Evolutionary conservation across 2,888 invertebrate genomes (phyloP).

Genomic region (Drosophila eohydei): DNA sequence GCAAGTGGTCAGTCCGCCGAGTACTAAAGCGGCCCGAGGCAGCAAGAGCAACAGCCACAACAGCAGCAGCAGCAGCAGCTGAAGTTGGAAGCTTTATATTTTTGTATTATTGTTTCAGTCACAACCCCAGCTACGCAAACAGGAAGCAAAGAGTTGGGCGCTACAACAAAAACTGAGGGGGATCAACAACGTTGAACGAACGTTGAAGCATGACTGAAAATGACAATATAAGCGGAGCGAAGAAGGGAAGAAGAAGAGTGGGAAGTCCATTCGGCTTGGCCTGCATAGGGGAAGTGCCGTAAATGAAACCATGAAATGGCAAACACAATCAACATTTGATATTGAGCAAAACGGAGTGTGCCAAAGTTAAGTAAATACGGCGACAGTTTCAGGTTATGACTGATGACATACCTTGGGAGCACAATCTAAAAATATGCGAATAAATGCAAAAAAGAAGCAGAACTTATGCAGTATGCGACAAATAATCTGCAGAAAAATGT

Average conservation of each 20-base stretch:
- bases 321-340: constrained; percentile 68
- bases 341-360: constrained; percentile 52
- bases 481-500: constrained; percentile 7
- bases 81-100: constrained; percentile 53
- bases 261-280: constrained; percentile 10
- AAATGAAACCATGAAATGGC: constrained; percentile 73
- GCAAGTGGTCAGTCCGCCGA: constrained; percentile 64
- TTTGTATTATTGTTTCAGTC: constrained; percentile 64
- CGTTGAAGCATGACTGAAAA: constrained; percentile 64
- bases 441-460: constrained; percentile 1
- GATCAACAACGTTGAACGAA: constrained; percentile 42
- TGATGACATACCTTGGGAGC: constrained; percentile 50
- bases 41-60: background rate
- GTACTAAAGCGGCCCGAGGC: constrained; percentile 35
- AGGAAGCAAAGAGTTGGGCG: constrained; percentile 43
- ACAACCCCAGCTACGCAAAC: constrained; percentile 24
- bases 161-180: constrained; percentile 41
- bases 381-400: constrained; percentile 52
- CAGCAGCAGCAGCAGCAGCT: constrained; percentile 22
- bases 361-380: constrained; percentile 60
- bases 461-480: constrained; percentile 14
- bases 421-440: constrained; percentile 33
- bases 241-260: background rate
- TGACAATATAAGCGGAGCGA: constrained; percentile 57
- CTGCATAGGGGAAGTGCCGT: constrained; percentile 31